These are phyloP conservation scores for Oryzias melastigma DNA, from an alignment of 2,113 vertebrate species.

Conservation along the genomic window DNA sequence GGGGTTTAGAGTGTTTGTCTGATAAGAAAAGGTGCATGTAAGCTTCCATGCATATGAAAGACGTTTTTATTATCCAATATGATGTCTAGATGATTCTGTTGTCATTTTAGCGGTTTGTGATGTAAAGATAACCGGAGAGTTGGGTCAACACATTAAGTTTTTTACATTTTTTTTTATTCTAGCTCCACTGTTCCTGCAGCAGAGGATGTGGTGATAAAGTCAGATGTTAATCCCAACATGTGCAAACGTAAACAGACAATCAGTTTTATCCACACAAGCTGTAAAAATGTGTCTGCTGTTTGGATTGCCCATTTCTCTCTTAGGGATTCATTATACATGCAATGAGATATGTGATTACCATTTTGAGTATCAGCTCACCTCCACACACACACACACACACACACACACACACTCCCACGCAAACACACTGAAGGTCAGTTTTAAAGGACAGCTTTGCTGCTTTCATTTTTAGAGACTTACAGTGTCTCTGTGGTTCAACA, in stretches of 20 bases:
- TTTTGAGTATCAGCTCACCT: constrained; percentile 59
- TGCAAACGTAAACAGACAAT: constrained; percentile 28
- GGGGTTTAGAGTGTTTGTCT: constrained; percentile 10
- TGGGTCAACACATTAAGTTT: not conserved
- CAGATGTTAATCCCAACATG: constrained; percentile 14
- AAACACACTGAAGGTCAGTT: constrained; percentile 48
- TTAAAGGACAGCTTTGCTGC: constrained; percentile 55
- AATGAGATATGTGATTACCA: constrained; percentile 68
- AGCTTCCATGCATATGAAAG: not conserved
- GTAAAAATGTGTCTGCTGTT: constrained; percentile 39
- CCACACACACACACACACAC: constrained; percentile 4
- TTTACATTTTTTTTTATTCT: constrained; percentile 2
- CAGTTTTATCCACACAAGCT: constrained; percentile 20
- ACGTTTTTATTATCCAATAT: not conserved
- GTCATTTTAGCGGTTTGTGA: constrained; percentile 3
- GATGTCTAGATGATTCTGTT: not conserved
- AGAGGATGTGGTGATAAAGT: constrained; percentile 17
- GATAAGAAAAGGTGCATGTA: not conserved
- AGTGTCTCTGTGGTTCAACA: constrained; percentile 43
- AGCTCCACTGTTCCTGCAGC: constrained; percentile 3
- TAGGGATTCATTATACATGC: constrained; percentile 69
- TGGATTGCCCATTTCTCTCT: constrained; percentile 48
- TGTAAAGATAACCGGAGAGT: not conserved
- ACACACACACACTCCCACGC: constrained; percentile 7
- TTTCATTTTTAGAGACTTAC: constrained; percentile 40